Evolutionary conservation across 1,140 invertebrate genomes (phyloP).

Genomic region (Rhopalosiphum padi): DNA sequence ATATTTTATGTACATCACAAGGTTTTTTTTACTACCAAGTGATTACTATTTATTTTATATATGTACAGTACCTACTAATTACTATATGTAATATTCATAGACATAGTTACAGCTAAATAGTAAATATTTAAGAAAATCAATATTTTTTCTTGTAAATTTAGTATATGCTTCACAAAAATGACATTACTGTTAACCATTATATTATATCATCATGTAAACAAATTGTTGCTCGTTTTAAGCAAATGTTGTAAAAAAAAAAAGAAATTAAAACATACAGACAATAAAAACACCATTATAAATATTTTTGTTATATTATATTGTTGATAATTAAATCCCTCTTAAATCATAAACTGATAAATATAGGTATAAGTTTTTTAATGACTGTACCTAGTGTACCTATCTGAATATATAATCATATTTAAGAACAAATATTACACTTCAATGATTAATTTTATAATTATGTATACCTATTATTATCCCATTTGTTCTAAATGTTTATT

Average conservation of each 20-base stretch:
- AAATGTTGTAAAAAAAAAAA: slow-evolving; percentile 25
- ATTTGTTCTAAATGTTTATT: neutral
- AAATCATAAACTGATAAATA: neutral
- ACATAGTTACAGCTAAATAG: neutral
- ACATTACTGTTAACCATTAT: slow-evolving; percentile 19
- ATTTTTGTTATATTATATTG: slow-evolving; percentile 21
- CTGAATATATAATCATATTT: neutral
- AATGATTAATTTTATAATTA: neutral
- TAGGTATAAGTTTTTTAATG: neutral
- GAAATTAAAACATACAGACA: slow-evolving; percentile 34
- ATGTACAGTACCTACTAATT: slow-evolving; percentile 22
- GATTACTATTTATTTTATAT: slow-evolving; percentile 50
- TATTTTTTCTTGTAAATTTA: slow-evolving; percentile 3
- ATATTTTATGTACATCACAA: slow-evolving; percentile 49
- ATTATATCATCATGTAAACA: slow-evolving; percentile 31
- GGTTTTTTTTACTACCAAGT: slow-evolving; percentile 32
- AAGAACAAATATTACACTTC: neutral
- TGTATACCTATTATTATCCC: neutral
- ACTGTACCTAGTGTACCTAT: neutral
- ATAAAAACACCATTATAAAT: slow-evolving; percentile 46
- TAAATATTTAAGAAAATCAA: slow-evolving; percentile 34
- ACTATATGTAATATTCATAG: slow-evolving; percentile 19
- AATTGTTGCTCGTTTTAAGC: slow-evolving; percentile 20
- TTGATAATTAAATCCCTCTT: neutral
- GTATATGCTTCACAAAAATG: slow-evolving; percentile 16